Base-by-base conservation (phyloP, 2,888 invertebrate species). In the Conistra vaccinii region DNA sequence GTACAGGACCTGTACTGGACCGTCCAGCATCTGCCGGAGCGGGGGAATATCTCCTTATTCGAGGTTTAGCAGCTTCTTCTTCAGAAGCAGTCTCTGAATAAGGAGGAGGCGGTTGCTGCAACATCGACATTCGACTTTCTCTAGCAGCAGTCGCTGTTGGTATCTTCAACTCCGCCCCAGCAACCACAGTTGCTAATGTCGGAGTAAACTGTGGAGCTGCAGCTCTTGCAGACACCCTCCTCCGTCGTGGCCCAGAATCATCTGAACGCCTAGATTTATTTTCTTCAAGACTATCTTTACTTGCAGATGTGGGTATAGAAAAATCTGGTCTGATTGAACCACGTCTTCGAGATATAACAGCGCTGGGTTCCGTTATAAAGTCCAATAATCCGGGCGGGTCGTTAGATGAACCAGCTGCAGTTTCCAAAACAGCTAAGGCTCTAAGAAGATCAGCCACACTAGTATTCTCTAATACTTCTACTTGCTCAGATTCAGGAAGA, bases 391-490 rank as follows among this genome's bases (percentile, higher is more conserved):
- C 91, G 3, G 92, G 86, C 14, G 92, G 83, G 26, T 92, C 91
- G 35, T 83, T 82, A 66, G 55, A 83, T 39, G 87, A 81, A 68
- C 86, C 89, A 45, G 91, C 90, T 26, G 93, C 95, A 9, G 96
- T 95, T 85, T 96, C 96, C 85, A 98, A 95, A n/a, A 97, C 97
- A 65, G 98, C 98, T 66, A 98, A 93, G 0, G 98, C 98, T 73
- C 98, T 96, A 42, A 98, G 97, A 71, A 98, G 97, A 93, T 98
- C 98, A 1, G 98, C 98, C 23, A 98, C 97, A 35, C 98, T 98
- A 0, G 98, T 98, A 88, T 98, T 97, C 92, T 98, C 98, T 73
- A 98, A 94, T 20, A 98, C 97, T 88, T 97, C 97, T 10, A 97
- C 96, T 87, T 97, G 97, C 81, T 96, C 95, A 1, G 93, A 89